phyloP scores from a whole-genome alignment of 1,140 invertebrate genomes.

The Danaus melanippus region DNA sequence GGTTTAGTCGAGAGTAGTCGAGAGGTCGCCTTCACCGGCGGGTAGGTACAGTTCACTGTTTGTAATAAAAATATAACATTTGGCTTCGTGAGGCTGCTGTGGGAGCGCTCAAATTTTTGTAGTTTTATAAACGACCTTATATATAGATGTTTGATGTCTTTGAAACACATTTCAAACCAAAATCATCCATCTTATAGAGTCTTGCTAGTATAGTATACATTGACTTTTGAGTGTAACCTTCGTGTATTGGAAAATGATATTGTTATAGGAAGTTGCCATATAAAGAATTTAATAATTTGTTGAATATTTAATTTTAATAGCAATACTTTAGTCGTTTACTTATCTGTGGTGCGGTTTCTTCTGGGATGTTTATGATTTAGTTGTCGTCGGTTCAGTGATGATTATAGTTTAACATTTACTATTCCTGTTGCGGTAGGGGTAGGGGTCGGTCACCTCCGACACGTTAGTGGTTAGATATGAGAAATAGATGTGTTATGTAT shows the following conservation, averaged over 20 bases:
- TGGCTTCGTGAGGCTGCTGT: slow-evolving; percentile 14
- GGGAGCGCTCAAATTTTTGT: slow-evolving; percentile 62
- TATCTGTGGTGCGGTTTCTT: slow-evolving; percentile 54
- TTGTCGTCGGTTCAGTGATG: slow-evolving; percentile 40
- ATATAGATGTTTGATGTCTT: no score
- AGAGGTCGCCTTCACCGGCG: slow-evolving; percentile 21
- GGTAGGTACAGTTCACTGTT: slow-evolving; percentile 26
- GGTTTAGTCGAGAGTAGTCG: slow-evolving; percentile 34
- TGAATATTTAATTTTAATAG: slow-evolving; percentile 42
- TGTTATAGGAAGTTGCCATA: slow-evolving; percentile 24
- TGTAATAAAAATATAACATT: slow-evolving; percentile 7
- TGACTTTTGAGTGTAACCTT: no score
- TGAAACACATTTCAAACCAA: no score
- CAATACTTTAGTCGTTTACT: slow-evolving; percentile 37
- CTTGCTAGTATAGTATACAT: no score
- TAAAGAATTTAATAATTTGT: slow-evolving; percentile 41
- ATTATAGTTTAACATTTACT: slow-evolving; percentile 38
- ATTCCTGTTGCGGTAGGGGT: slow-evolving; percentile 48
- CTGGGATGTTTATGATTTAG: slow-evolving; percentile 44
- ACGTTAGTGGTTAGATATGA: slow-evolving; percentile 37
- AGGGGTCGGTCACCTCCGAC: slow-evolving; percentile 39
- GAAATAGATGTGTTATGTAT: slow-evolving; percentile 59
- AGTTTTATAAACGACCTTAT: slow-evolving; percentile 35
- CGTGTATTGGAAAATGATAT: no score
- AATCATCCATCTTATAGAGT: no score